phyloP scores from a whole-genome alignment of 23 tunicate genomes.

The Halocynthia roretzi region DNA sequence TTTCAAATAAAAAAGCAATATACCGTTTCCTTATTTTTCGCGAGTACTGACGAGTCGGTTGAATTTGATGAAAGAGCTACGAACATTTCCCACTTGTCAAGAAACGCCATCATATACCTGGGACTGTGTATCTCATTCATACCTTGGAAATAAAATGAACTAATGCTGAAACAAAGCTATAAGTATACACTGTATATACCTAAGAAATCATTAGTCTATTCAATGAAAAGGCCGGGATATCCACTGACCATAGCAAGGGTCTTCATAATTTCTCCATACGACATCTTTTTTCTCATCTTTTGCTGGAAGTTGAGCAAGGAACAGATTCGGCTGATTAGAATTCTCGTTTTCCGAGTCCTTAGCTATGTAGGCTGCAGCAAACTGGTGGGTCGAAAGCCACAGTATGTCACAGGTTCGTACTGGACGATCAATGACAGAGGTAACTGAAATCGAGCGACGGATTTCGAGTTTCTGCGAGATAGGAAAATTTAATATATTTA shows the following conservation, averaged over 20 bases:
- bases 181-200: no score
- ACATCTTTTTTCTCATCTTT: slow-evolving; percentile 42
- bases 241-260: slow-evolving; percentile 69
- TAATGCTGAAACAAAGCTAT: background rate
- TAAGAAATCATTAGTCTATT: no score
- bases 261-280: slow-evolving; percentile 60
- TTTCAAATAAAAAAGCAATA: background rate
- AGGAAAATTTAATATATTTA: background rate
- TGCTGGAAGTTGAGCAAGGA: slow-evolving; percentile 46
- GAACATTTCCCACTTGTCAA: slow-evolving; percentile 81
- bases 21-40: slow-evolving; percentile 54
- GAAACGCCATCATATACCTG: slow-evolving; percentile 29
- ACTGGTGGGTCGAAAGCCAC: slow-evolving; percentile 73
- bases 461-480: slow-evolving; percentile 45
- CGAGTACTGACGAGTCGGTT: slow-evolving; percentile 79
- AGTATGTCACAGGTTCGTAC: slow-evolving; percentile 61
- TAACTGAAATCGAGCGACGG: slow-evolving; percentile 57
- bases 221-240: no score
- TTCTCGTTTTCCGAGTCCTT: slow-evolving; percentile 8
- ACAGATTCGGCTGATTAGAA: slow-evolving; percentile 38
- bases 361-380: slow-evolving; percentile 60
- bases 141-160: slow-evolving; percentile 10
- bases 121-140: slow-evolving; percentile 33
- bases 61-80: slow-evolving; percentile 62
- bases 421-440: slow-evolving; percentile 34